Evolutionary conservation across 1,140 invertebrate species (phyloP).

Genomic region (Atta cephalotes): DNA sequence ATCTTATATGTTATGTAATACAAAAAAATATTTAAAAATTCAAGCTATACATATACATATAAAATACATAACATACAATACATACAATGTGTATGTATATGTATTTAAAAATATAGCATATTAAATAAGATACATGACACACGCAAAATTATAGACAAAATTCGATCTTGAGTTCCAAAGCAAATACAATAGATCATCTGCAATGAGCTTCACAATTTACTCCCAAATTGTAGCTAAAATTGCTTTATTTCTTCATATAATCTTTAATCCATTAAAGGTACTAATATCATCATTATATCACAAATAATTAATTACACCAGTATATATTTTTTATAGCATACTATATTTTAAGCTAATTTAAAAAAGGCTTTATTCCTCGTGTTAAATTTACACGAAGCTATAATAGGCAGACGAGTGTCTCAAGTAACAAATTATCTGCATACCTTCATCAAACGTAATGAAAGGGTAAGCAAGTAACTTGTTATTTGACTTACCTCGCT

Average conservation of each 20-base stretch:
- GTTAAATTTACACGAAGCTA: neutral
- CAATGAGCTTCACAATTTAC: neutral
- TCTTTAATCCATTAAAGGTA: neutral
- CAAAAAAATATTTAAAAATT: neutral
- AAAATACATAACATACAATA: neutral
- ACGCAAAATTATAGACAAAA: neutral
- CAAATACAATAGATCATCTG: neutral
- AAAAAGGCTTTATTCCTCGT: neutral
- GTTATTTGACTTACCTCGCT: constrained; percentile 22
- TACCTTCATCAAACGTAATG: constrained; percentile 34
- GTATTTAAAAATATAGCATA: neutral
- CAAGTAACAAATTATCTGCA: constrained; percentile 46
- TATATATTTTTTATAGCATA: neutral
- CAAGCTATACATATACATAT: neutral
- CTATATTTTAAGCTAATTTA: neutral
- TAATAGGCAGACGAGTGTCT: neutral
- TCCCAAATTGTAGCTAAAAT: neutral
- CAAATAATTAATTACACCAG: neutral
- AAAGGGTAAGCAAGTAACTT: constrained; percentile 20
- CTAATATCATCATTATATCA: neutral
- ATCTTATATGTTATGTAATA: neutral
- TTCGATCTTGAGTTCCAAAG: neutral
- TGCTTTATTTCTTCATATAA: neutral
- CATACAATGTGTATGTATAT: neutral
- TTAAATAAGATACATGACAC: neutral